phyloP scores from a whole-genome alignment of 64 coral and sea anemone genomes.

The Orbicella faveolata region DNA sequence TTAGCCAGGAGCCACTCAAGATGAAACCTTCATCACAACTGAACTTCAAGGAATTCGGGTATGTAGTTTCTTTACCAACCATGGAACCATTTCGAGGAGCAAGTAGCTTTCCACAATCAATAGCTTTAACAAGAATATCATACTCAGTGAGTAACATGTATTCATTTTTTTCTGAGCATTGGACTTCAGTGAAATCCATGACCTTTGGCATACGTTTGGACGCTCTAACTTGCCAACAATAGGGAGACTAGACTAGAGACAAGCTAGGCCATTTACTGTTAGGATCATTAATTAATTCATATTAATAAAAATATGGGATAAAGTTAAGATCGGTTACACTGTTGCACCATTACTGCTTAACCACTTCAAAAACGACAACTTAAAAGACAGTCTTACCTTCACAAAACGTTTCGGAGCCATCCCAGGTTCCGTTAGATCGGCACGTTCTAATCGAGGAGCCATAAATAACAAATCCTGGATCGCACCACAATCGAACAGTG shows the following conservation, averaged over 20 bases:
- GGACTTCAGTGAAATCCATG: too few relatives aligned
- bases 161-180: too few relatives aligned
- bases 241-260: too few relatives aligned
- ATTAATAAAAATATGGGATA: too few relatives aligned
- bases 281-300: too few relatives aligned
- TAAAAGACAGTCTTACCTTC: conserved; percentile 9
- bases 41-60: neutral
- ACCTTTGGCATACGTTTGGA: too few relatives aligned
- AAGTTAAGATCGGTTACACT: too few relatives aligned
- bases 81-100: neutral
- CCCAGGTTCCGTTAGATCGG: conserved; percentile 52
- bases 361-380: too few relatives aligned
- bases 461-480: conserved; percentile 40
- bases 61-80: neutral
- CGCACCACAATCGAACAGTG: conserved; percentile 11
- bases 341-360: too few relatives aligned
- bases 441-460: conserved; percentile 37
- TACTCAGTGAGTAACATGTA: neutral
- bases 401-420: conserved; percentile 38
- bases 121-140: neutral
- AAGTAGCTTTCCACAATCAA: neutral
- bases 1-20: neutral
- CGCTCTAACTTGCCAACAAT: too few relatives aligned
- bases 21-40: conserved; percentile 38
- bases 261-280: too few relatives aligned